phyloP scores from a whole-genome alignment of 1,140 invertebrate genomes.

The Eumaeus atala region DNA sequence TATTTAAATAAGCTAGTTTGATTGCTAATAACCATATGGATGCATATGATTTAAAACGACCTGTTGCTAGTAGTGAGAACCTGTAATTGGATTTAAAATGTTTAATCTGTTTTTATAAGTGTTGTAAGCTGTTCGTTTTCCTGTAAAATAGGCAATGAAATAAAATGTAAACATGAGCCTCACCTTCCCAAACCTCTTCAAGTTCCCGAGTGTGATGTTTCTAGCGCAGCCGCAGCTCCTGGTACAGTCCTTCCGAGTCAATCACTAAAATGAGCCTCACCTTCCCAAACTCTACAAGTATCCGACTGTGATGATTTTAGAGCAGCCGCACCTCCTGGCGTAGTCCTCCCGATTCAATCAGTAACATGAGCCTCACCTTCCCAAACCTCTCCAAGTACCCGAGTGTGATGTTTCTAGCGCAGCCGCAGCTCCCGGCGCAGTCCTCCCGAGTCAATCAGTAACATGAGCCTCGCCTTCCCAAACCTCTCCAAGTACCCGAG shows the following conservation, averaged over 20 bases:
- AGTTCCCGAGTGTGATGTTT: conserved; percentile 76
- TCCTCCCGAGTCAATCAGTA: too few relatives aligned
- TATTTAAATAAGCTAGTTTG: too few relatives aligned
- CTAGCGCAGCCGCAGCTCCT: conserved; percentile 75
- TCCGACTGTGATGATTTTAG: conserved; percentile 74
- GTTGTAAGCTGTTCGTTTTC: too few relatives aligned
- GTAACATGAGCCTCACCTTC: conserved; percentile 40
- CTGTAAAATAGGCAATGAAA: too few relatives aligned
- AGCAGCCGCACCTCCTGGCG: conserved; percentile 74
- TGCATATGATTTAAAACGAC: too few relatives aligned
- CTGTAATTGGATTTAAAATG: too few relatives aligned
- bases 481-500: conserved; percentile 76
- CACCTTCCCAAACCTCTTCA: conserved; percentile 74
- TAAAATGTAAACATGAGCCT: too few relatives aligned
- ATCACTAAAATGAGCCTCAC: too few relatives aligned
- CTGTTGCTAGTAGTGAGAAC: too few relatives aligned
- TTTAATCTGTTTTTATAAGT: too few relatives aligned
- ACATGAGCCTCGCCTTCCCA: conserved; percentile 62
- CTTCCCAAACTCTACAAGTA: conserved; percentile 77
- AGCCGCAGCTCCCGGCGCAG: conserved; percentile 75
- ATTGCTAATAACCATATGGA: too few relatives aligned
- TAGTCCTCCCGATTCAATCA: conserved; percentile 68
- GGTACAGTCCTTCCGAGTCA: conserved; percentile 76
- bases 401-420: conserved; percentile 75
- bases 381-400: conserved; percentile 77